These are phyloP conservation scores for Drosophila subpulchrella DNA, from an alignment of 1,140 invertebrate species.

Conservation along the genomic window DNA sequence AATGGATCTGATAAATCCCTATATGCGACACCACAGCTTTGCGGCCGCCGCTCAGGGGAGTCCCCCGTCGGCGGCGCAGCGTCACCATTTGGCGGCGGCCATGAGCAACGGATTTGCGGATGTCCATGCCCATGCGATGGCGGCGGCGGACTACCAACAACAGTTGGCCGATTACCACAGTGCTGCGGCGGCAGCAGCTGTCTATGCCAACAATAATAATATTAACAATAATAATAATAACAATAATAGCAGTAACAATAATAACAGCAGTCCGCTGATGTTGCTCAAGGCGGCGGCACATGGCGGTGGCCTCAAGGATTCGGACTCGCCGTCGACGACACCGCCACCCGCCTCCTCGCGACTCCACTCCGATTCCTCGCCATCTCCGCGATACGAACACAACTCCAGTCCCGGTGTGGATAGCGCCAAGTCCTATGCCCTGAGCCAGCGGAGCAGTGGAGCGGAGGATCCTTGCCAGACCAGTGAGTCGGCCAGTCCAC, in stretches of 20 bases:
- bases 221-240: conserved; percentile 43
- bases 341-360: conserved; percentile 70
- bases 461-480: conserved; percentile 80
- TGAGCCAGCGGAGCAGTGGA: conserved; percentile 81
- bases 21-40: conserved; percentile 81
- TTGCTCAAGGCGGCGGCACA: conserved; percentile 70
- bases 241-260: conserved; percentile 70
- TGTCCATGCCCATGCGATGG: conserved; percentile 72
- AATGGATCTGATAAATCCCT: conserved; percentile 83
- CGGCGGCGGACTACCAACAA: conserved; percentile 76
- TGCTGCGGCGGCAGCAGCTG: conserved; percentile 75
- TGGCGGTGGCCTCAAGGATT: conserved; percentile 42
- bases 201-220: conserved; percentile 72
- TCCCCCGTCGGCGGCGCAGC: conserved; percentile 70
- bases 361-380: conserved; percentile 81
- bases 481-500: conserved; percentile 76
- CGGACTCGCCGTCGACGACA: conserved; percentile 75
- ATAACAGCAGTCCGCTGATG: conserved; percentile 69
- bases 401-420: conserved; percentile 83
- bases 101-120: conserved; percentile 69
- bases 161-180: conserved; percentile 79
- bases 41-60: conserved; percentile 67
- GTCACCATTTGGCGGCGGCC: conserved; percentile 66
- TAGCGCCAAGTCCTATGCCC: conserved; percentile 80
- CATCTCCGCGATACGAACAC: conserved; percentile 79